These are phyloP conservation scores for Acanthurus tractus DNA, from an alignment of 2,797 vertebrate species.

Conservation along the genomic window DNA sequence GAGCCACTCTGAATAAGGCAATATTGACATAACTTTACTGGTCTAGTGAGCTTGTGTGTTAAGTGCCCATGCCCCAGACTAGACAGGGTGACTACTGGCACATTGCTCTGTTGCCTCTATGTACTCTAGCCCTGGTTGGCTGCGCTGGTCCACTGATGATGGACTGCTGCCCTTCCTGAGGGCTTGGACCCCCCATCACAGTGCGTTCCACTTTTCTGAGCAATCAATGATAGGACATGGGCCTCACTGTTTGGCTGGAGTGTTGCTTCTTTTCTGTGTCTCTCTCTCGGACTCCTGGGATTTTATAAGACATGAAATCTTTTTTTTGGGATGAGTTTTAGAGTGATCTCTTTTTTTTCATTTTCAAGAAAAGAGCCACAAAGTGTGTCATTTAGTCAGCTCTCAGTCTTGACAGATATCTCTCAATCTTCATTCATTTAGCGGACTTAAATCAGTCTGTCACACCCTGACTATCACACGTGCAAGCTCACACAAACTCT, in stretches of 20 bases:
- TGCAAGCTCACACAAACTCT: slow-evolving; percentile 39
- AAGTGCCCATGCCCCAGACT: slow-evolving; percentile 54
- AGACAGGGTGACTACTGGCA: slow-evolving; percentile 58
- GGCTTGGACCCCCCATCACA: slow-evolving; percentile 43
- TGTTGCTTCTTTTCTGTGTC: slow-evolving; percentile 7
- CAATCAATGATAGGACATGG: slow-evolving; percentile 56
- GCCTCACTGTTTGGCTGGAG: slow-evolving; percentile 13
- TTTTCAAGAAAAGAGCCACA: background rate
- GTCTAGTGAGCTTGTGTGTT: slow-evolving; percentile 68
- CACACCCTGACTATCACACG: slow-evolving; percentile 41
- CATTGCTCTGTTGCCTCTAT: slow-evolving; percentile 45
- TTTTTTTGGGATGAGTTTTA: slow-evolving; percentile 18
- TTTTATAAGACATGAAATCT: slow-evolving; percentile 35
- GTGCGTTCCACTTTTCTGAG: slow-evolving; percentile 56
- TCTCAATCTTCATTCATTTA: slow-evolving; percentile 26
- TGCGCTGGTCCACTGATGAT: slow-evolving; percentile 68
- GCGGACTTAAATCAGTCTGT: slow-evolving; percentile 49
- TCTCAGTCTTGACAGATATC: slow-evolving; percentile 36
- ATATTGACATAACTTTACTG: slow-evolving; percentile 77
- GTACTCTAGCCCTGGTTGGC: slow-evolving; percentile 49
- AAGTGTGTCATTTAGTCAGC: slow-evolving; percentile 9
- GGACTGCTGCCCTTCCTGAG: slow-evolving; percentile 57
- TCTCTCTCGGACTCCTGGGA: background rate
- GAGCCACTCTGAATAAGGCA: slow-evolving; percentile 63
- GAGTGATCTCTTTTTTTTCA: slow-evolving; percentile 32